A percentile compares a stretch with the other conserved stretches of the same genome.
phyloP scores from a whole-genome alignment of 1,140 invertebrate species.

The Pachyrhynchus sulphureomaculatus region DNA sequence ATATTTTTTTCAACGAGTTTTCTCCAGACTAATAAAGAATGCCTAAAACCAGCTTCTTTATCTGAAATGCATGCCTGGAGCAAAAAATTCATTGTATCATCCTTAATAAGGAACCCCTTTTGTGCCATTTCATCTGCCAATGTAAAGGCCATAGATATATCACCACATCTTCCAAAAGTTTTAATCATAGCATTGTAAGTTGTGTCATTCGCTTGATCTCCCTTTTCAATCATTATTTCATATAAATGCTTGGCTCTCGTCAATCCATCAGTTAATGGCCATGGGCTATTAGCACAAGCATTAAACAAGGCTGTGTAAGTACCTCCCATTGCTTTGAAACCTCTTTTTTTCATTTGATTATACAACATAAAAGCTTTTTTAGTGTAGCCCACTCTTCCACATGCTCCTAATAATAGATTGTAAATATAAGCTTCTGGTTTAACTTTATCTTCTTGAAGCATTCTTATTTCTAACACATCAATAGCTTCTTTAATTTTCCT shows the following conservation, averaged over 20 bases:
- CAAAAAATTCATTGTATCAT: constrained; percentile 75
- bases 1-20: constrained; percentile 70
- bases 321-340: constrained; percentile 64
- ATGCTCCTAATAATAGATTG: constrained; percentile 75
- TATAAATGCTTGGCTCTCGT: constrained; percentile 65
- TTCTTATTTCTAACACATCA: constrained; percentile 69
- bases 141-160: constrained; percentile 73
- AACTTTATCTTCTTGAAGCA: constrained; percentile 74
- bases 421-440: constrained; percentile 78
- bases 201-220: constrained; percentile 67
- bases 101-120: constrained; percentile 63
- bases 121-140: constrained; percentile 82
- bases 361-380: constrained; percentile 82
- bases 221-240: constrained; percentile 67
- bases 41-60: constrained; percentile 74
- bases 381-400: constrained; percentile 77
- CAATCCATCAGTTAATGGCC: constrained; percentile 59
- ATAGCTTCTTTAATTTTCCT: constrained; percentile 71
- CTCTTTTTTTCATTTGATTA: constrained; percentile 77
- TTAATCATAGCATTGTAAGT: constrained; percentile 90
- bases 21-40: constrained; percentile 81
- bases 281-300: constrained; percentile 81
- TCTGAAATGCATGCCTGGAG: constrained; percentile 80
- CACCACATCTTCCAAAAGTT: constrained; percentile 81
- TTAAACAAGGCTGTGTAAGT: constrained; percentile 86